phyloP scores from a whole-genome alignment of 1,140 invertebrate species.

The Ditylenchus dipsaci region DNA sequence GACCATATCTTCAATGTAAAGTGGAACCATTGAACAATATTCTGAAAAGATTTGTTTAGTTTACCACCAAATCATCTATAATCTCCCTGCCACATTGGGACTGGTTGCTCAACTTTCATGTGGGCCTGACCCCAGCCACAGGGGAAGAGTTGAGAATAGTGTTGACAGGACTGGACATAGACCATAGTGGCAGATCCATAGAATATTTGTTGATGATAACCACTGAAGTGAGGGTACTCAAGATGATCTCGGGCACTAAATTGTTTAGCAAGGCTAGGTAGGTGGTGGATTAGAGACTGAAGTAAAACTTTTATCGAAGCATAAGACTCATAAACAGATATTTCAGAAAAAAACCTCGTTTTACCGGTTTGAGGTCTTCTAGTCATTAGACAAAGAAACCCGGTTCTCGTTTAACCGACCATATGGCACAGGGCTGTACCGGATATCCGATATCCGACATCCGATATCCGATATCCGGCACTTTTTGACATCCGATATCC shows the following conservation, averaged over 20 bases:
- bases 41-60: conserved; percentile 41
- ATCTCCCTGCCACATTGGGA: conserved; percentile 60
- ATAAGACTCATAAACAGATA: too few relatives aligned
- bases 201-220: conserved; percentile 60
- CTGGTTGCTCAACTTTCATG: conserved; percentile 60
- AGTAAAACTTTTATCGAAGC: conserved; percentile 2
- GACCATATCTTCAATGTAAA: conserved; percentile 26
- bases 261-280: conserved; percentile 60
- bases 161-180: conserved; percentile 59
- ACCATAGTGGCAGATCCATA: conserved; percentile 59
- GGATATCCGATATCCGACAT: too few relatives aligned
- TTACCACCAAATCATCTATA: conserved; percentile 59
- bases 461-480: too few relatives aligned
- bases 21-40: conserved; percentile 2
- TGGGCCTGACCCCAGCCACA: conserved; percentile 15
- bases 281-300: not conserved
- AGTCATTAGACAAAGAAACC: too few relatives aligned
- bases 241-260: conserved; percentile 59
- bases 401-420: too few relatives aligned
- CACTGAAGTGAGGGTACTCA: conserved; percentile 58
- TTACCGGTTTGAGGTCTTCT: too few relatives aligned
- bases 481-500: too few relatives aligned
- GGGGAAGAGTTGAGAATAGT: conserved; percentile 56
- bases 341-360: too few relatives aligned
- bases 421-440: too few relatives aligned